These are phyloP conservation scores for Plecturocebus donacophilus DNA, from an alignment of 2,113 vertebrate species.

Conservation along the genomic window DNA sequence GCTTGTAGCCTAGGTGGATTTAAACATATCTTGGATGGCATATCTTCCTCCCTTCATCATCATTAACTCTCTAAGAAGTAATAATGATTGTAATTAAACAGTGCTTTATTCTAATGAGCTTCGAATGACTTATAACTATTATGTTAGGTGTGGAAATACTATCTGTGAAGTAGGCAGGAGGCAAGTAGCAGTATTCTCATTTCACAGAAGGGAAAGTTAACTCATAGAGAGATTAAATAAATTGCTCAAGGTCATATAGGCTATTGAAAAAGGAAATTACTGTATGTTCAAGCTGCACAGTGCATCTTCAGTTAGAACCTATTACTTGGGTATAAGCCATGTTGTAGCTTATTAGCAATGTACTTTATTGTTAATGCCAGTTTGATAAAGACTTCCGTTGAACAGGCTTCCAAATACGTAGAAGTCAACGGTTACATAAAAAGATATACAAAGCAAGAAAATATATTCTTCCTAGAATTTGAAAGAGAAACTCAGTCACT, in stretches of 20 bases:
- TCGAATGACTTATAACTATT: neutral
- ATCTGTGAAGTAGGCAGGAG: neutral
- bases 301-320: neutral
- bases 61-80: constrained; percentile 23
- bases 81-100: neutral
- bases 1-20: neutral
- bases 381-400: neutral
- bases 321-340: neutral
- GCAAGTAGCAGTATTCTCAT: neutral
- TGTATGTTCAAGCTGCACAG: neutral
- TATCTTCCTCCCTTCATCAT: neutral
- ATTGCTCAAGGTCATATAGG: neutral
- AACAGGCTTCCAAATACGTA: neutral
- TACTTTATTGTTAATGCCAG: neutral
- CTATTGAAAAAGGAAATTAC: neutral
- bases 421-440: neutral
- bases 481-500: neutral
- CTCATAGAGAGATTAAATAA: neutral
- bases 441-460: neutral
- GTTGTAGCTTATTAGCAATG: neutral
- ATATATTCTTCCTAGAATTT: neutral
- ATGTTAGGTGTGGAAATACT: neutral
- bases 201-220: constrained; percentile 25
- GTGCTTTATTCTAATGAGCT: neutral
- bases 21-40: neutral